Evolutionary conservation across 2,113 vertebrate species (phyloP), one percentile per base, ranked within the genome.

Genomic region (Chaetorhynchus papuensis): DNA sequence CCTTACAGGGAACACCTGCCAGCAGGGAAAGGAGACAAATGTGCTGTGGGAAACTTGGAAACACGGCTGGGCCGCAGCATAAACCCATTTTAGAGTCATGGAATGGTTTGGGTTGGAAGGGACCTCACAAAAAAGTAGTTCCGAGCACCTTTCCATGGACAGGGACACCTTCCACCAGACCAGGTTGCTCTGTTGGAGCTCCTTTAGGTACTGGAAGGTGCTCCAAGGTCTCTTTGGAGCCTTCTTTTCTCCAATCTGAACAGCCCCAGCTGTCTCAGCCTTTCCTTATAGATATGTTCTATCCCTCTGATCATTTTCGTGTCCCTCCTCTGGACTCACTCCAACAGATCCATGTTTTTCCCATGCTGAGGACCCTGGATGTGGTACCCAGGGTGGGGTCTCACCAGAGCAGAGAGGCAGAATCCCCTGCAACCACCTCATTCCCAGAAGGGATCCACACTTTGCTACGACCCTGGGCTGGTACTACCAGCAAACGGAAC

Each of bases 1-100:
- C 87, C 64, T 94, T 87, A 61, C 98, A 98, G 8, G 92, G 93
- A 57, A 94, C 90, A 47, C 97, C 98, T 98, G 69, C 52, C 11
- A 89, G 56, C 30, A 44, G 24, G 23, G 37, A 77, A 57, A 72
- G n/a, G 31, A 76, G 35, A 42, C 7, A 87, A 63, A 83, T 0
- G 10, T 13, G 16, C 18, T 19, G 8, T 30, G 13, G n/a, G 59
- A 88, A 27, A 35, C 13, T 6, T 70, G 23, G n/a, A 79, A 72
- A 76, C 14, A n/a, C 13, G 66, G 10, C 22, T 52, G 52, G 81
- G 65, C 52, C 17, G 7, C 44, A 75, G 57, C 54, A 69, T 0
- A 30, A 65, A 41, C 21, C 24, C 41, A 47, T 8, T 35, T 39
- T 14, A 20, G 68, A 57, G 53, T 4, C 44, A 6, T 2, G 26